Evolutionary conservation across 2,797 vertebrate species (phyloP).

Genomic region (Loris lydekkerianus): DNA sequence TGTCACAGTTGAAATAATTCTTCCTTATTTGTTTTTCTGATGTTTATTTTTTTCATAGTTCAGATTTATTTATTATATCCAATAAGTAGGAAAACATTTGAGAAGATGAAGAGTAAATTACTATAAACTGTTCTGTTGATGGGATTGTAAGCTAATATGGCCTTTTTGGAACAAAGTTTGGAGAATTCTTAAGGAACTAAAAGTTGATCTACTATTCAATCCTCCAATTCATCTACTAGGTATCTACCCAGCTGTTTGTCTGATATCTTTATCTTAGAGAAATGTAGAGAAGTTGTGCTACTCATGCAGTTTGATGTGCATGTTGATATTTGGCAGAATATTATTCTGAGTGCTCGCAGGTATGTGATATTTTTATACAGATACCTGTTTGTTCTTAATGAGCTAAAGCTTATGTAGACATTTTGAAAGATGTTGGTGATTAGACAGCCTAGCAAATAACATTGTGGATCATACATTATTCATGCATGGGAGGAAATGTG

Average conservation of each 20-base stretch:
- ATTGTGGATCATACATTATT: constrained; percentile 71
- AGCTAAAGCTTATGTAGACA: constrained; percentile 76
- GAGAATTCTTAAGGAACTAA: too few relatives aligned
- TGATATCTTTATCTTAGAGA: constrained; percentile 44
- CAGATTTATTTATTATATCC: too few relatives aligned
- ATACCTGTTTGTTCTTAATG: constrained; percentile 75
- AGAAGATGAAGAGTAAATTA: too few relatives aligned
- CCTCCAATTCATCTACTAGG: too few relatives aligned
- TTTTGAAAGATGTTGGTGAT: constrained; percentile 81
- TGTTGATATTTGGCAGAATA: constrained; percentile 57
- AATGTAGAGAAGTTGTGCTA: neutral
- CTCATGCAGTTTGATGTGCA: constrained; percentile 46
- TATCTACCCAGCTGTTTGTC: neutral
- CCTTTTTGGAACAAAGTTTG: too few relatives aligned
- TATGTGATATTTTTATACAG: constrained; percentile 73
- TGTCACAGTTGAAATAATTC: constrained; percentile 17
- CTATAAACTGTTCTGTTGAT: too few relatives aligned
- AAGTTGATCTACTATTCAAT: too few relatives aligned
- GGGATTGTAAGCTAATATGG: too few relatives aligned
- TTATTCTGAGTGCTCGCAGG: constrained; percentile 50
- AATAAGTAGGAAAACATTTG: too few relatives aligned
- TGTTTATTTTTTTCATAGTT: neutral
- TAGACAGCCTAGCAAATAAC: constrained; percentile 74
- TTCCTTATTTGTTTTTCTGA: constrained; percentile 36
- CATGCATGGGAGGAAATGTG: constrained; percentile 62